Percentiles rank a stretch among this genome's conserved stretches.
phyloP scores from a whole-genome alignment of 2,888 invertebrate genomes.

The Spisula solida region DNA sequence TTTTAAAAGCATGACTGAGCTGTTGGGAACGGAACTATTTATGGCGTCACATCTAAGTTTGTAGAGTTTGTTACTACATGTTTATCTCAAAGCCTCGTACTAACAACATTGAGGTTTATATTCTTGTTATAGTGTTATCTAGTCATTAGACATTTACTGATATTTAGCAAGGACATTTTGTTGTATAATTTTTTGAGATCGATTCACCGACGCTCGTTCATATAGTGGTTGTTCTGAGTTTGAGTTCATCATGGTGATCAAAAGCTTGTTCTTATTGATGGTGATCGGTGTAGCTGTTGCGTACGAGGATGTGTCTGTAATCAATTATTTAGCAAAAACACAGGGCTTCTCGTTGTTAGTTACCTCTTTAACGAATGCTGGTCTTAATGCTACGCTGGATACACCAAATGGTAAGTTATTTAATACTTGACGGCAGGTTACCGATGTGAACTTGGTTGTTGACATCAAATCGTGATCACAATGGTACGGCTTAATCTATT shows the following conservation, averaged over 20 bases:
- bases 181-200: background rate
- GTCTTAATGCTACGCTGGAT: constrained; percentile 28
- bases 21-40: background rate
- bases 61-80: background rate
- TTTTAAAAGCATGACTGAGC: background rate
- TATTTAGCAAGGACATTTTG: too few relatives aligned
- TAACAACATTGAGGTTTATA: too few relatives aligned
- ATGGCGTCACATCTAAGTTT: background rate
- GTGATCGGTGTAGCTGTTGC: constrained; percentile 8
- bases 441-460: too few relatives aligned
- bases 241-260: background rate
- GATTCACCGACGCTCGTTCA: background rate
- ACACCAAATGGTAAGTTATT: constrained; percentile 35
- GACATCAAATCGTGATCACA: too few relatives aligned
- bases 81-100: background rate
- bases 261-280: background rate
- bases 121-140: background rate
- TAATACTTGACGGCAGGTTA: too few relatives aligned
- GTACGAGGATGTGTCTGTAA: constrained; percentile 62
- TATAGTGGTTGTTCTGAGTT: background rate
- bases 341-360: constrained; percentile 45
- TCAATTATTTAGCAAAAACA: constrained; percentile 46
- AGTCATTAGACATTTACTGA: background rate
- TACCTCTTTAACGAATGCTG: background rate
- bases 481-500: too few relatives aligned